Conservation (phyloP, 2,113 vertebrate species). For the Columba janthina region DNA sequence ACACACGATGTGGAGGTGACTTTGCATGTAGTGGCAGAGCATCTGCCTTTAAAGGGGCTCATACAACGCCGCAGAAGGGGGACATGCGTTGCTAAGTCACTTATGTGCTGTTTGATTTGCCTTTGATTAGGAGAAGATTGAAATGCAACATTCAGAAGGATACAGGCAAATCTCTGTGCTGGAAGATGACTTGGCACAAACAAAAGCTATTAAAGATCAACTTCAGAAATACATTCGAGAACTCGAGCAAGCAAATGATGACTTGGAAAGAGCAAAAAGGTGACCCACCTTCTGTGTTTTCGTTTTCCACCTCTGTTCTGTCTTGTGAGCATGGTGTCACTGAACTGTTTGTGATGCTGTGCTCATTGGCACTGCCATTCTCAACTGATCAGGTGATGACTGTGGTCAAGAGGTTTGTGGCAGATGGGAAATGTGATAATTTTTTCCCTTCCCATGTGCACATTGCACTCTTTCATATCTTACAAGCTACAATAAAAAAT, state of each 20-base stretch:
- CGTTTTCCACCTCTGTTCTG: neutral
- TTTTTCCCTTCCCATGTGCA: neutral
- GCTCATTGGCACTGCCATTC: neutral
- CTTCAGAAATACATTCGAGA: slow-evolving; percentile 96
- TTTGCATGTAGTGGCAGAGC: rapidly evolving
- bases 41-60: neutral
- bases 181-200: slow-evolving; percentile 90
- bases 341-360: neutral
- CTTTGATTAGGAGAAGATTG: slow-evolving; percentile 87
- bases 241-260: slow-evolving; percentile 94
- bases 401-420: neutral
- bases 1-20: neutral
- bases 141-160: slow-evolving; percentile 86
- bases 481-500: neutral
- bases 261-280: slow-evolving; percentile 96
- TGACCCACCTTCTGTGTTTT: slow-evolving; percentile 41
- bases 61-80: neutral
- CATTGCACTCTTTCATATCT: neutral
- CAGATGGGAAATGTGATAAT: neutral
- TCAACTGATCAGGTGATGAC: neutral
- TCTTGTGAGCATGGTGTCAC: neutral
- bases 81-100: neutral
- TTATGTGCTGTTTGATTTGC: neutral
- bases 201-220: slow-evolving; percentile 89
- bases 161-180: slow-evolving; percentile 87